Evolutionary conservation across 2,113 vertebrate genomes (phyloP).

Genomic region (Tetraodon nigroviridis): DNA sequence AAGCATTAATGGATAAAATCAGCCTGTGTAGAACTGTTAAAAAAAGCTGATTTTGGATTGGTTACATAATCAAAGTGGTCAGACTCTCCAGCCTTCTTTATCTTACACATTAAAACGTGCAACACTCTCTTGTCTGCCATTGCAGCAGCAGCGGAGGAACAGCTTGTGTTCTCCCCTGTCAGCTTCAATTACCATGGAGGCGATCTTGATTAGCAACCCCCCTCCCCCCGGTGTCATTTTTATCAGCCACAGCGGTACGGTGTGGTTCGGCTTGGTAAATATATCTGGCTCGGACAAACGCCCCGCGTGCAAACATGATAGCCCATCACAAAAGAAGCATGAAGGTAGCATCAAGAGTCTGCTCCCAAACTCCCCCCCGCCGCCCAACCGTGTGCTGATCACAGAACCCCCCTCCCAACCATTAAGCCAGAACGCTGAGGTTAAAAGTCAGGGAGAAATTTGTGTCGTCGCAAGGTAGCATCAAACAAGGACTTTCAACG

Average conservation of each 20-base stretch:
- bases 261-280: not conserved
- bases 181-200: slow-evolving; percentile 59
- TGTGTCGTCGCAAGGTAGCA: too few species aligned
- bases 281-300: too few species aligned
- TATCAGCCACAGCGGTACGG: slow-evolving; percentile 36
- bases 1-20: too few species aligned
- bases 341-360: too few species aligned
- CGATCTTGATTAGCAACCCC: slow-evolving; percentile 64
- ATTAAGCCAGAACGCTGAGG: too few species aligned
- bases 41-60: not conserved
- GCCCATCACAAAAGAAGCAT: slow-evolving; percentile 21
- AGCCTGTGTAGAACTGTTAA: not conserved
- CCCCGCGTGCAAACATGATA: slow-evolving; percentile 33
- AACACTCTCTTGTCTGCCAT: not conserved
- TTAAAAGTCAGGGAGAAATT: too few species aligned
- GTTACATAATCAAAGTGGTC: too few species aligned
- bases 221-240: slow-evolving; percentile 10
- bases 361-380: too few species aligned
- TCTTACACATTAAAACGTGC: slow-evolving; percentile 24
- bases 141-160: slow-evolving; percentile 25
- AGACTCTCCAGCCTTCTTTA: slow-evolving; percentile 2
- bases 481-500: too few species aligned
- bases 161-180: slow-evolving; percentile 46
- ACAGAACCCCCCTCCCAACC: too few species aligned
- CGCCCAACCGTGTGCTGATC: too few species aligned